Evolutionary conservation across 2,797 vertebrate species (phyloP).

Genomic region (Microctenopoma stevenorrisi): DNA sequence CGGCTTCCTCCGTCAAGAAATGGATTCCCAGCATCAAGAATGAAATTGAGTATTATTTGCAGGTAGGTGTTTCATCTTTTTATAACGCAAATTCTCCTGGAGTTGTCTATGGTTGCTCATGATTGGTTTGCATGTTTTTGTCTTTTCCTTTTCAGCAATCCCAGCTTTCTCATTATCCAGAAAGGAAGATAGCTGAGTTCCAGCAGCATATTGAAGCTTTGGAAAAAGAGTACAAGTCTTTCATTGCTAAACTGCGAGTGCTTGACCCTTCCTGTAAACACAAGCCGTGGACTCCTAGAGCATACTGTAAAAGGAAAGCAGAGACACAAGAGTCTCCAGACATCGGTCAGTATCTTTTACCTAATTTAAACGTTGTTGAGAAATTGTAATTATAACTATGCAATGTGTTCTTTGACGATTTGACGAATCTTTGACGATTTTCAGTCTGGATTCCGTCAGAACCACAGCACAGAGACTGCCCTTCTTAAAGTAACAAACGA

Average conservation of each 20-base stretch:
- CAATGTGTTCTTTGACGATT: too few species aligned
- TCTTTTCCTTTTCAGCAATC: constrained; percentile 78
- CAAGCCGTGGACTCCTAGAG: constrained; percentile 83
- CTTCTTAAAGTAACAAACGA: too few species aligned
- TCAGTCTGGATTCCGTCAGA: too few species aligned
- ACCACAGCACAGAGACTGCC: too few species aligned
- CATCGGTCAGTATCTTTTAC: constrained; percentile 50
- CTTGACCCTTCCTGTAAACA: constrained; percentile 84
- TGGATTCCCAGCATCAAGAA: constrained; percentile 88
- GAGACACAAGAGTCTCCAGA: constrained; percentile 23
- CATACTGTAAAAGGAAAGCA: constrained; percentile 80
- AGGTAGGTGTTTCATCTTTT: constrained; percentile 67
- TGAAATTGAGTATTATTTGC: constrained; percentile 86
- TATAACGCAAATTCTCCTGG: neutral
- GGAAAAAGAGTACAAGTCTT: constrained; percentile 83
- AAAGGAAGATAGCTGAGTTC: constrained; percentile 87
- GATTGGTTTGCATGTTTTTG: neutral
- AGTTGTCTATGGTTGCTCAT: neutral
- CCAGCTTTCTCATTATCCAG: constrained; percentile 86
- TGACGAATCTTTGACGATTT: too few species aligned
- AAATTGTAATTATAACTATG: too few species aligned
- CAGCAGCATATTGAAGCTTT: constrained; percentile 80
- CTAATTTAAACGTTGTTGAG: too few species aligned
- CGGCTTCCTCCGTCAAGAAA: constrained; percentile 80
- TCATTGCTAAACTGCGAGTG: constrained; percentile 78